Base-by-base conservation (phyloP, 23 tunicate genomes). In the Phallusia fumigata region DNA sequence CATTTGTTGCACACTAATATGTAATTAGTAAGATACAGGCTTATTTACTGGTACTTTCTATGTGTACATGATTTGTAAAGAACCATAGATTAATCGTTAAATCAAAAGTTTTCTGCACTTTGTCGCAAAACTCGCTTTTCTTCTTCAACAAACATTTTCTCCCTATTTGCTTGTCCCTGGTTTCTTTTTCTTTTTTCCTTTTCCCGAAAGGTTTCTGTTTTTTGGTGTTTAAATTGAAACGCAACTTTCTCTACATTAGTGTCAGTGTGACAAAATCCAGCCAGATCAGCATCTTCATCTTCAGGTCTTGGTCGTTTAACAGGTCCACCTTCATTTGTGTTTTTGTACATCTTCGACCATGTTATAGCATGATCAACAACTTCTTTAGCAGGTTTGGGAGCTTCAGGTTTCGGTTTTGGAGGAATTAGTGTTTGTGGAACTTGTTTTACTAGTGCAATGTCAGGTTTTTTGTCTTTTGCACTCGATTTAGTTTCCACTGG, bases 331-430 rank as follows among this genome's bases (percentile, higher is more conserved):
- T 73, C 50, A 50, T 74, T 87, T 35, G 80, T 65, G 34, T 87
- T 84, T 79, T 89, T 76, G 52, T 94, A 94, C 98, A 94, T 94
- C 74, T 89, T 89, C 13, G 98, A 94, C 98, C 98, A 94, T 32
- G 73, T 80, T 18, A 94, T 87, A 16, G 98, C 98, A 40, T 85
- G 87, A 77, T 94, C 98, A 65, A 79, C 47, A 36, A 45, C 31
- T 10, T 76, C 77, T 32, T 49, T 49, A 10, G 51, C 45, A 15
- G 35, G 35, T 32, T 35, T 51, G 0, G 91, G 86, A 30, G 73
- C 82, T 2, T n/a, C 33, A 15, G 84, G 84, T 8, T 34, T 36
- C 8, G 81, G 81, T 36, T 69, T 82, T 1, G 76, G 82, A 33
- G 93, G 87, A 50, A 81, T 84, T 3, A 76, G 30, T 2, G 85